Evolutionary conservation across 2,888 invertebrate species (phyloP).

Genomic region (Ormyrus thymus): DNA sequence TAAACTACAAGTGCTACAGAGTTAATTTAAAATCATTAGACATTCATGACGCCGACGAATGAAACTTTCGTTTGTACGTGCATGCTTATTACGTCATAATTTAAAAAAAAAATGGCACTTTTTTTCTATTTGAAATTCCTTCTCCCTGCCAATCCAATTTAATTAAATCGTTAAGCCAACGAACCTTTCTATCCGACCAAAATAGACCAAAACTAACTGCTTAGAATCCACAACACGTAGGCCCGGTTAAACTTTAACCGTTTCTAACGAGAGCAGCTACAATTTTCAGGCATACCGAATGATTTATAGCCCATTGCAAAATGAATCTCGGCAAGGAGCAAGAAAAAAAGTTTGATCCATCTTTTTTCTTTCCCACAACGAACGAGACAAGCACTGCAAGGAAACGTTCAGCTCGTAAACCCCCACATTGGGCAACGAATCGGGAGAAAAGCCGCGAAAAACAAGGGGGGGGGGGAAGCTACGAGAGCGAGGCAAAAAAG

Average conservation of each 20-base stretch:
- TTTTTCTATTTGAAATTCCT: no score
- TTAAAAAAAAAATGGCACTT: no score
- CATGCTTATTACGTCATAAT: no score
- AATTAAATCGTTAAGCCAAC: no score
- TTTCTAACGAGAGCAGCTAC: constrained; percentile 7
- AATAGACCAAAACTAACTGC: no score
- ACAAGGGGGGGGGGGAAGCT: no score
- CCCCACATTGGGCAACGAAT: constrained; percentile 11
- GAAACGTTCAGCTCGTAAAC: constrained; percentile 8
- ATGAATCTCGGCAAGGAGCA: constrained; percentile 1
- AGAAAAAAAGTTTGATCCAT: no score
- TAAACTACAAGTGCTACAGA: background rate
- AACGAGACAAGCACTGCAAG: no score
- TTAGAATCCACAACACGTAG: no score
- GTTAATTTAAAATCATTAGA: constrained; percentile 14
- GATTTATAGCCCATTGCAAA: constrained; percentile 15
- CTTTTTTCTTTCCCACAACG: no score
- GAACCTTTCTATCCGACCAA: no score
- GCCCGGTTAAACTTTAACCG: background rate
- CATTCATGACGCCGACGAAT: background rate
- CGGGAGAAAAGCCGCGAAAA: constrained; percentile 23
- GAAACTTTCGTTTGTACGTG: no score
- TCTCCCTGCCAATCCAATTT: background rate
- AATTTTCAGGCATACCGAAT: constrained; percentile 1
- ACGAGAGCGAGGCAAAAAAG: background rate